phyloP scores from a whole-genome alignment of 2,113 vertebrate species.

The Pelvicachromis taeniatus region DNA sequence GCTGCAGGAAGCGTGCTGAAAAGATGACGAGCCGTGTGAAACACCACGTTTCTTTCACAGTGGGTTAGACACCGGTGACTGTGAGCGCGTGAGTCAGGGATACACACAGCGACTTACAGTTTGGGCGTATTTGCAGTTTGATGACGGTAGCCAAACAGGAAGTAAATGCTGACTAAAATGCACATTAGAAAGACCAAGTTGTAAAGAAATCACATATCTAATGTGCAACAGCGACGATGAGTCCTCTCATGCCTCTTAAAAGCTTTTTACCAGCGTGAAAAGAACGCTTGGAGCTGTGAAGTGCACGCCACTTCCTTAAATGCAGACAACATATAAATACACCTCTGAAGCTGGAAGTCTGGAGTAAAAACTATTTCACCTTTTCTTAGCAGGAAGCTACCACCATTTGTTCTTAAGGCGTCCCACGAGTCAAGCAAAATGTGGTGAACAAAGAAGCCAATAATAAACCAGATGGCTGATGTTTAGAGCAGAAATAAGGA shows the following conservation, averaged over 20 bases:
- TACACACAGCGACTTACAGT: background rate
- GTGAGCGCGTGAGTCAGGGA: background rate
- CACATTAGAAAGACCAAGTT: background rate
- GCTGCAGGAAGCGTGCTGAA: background rate
- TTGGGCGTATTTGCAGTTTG: background rate
- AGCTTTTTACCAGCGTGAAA: background rate
- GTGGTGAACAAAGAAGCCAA: background rate
- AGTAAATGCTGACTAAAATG: background rate
- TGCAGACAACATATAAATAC: background rate
- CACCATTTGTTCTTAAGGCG: background rate
- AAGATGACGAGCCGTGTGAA: background rate
- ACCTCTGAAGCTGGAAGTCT: background rate
- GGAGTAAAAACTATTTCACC: background rate
- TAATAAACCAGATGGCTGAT: background rate
- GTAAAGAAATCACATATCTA: background rate
- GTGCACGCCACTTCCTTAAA: background rate
- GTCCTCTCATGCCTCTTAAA: background rate
- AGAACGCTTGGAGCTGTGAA: background rate
- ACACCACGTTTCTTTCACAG: background rate
- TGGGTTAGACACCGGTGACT: background rate
- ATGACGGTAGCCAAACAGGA: background rate
- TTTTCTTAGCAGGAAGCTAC: background rate
- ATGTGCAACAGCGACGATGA: background rate
- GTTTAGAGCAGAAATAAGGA: background rate
- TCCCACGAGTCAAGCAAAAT: background rate